Conservation (phyloP, 2,888 invertebrate genomes). For the Strigamia transsilvanica region DNA sequence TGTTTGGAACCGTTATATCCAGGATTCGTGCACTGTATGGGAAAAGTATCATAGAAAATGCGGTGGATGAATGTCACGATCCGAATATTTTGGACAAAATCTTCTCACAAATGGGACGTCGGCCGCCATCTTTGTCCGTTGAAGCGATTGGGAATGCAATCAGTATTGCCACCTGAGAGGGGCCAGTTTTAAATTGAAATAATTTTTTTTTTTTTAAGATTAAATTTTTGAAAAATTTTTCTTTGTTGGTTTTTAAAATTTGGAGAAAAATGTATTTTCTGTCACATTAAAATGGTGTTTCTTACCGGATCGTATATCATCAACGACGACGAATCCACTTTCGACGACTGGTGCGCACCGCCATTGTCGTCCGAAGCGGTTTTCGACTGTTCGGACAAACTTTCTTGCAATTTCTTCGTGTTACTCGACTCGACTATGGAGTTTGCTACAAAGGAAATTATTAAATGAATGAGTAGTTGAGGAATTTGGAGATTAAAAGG, state of each 20-base stretch:
- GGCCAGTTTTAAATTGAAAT: no score
- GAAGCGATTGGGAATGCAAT: not conserved
- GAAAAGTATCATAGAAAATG: slow-evolving; percentile 26
- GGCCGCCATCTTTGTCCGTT: not conserved
- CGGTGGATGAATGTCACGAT: slow-evolving; percentile 13
- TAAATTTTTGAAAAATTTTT: no score
- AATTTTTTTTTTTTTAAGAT: no score
- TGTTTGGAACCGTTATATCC: no score
- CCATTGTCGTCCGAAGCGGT: not conserved
- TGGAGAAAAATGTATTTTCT: not conserved
- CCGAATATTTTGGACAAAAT: not conserved
- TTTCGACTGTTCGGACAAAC: not conserved
- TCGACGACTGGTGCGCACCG: not conserved
- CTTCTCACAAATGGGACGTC: not conserved
- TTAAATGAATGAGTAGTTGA: not conserved
- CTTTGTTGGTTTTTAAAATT: no score
- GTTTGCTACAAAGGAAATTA: slow-evolving; percentile 5
- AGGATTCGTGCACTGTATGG: slow-evolving; percentile 36
- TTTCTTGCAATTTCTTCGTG: not conserved
- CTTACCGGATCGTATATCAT: slow-evolving; percentile 24
- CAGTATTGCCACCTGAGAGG: not conserved
- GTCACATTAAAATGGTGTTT: slow-evolving; percentile 1
- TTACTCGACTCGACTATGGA: slow-evolving; percentile 22
- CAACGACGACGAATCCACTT: not conserved
- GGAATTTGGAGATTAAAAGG: no score